Percentiles rank a stretch among this genome's conserved stretches.
phyloP scores from a whole-genome alignment of 2,113 vertebrate genomes.

The Salvelinus namaycush region DNA sequence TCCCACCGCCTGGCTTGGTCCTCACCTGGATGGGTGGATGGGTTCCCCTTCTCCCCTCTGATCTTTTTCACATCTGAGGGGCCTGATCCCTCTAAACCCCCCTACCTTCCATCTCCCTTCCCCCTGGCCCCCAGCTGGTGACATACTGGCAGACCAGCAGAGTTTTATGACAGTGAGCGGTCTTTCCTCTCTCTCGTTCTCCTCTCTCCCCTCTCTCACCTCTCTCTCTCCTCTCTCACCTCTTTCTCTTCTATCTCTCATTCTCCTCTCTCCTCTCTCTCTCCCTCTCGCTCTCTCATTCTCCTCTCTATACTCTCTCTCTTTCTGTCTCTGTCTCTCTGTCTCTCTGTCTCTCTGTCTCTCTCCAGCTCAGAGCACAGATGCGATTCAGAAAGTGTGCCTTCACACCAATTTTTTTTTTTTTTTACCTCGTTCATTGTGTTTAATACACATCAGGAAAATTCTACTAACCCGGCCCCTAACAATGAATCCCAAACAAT shows the following conservation, averaged over 20 bases:
- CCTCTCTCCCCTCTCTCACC: constrained; percentile 27
- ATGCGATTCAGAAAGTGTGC: constrained; percentile 86
- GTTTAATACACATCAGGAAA: constrained; percentile 83
- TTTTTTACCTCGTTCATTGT: constrained; percentile 72
- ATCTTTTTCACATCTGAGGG: constrained; percentile 97
- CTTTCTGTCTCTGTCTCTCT: too few species aligned
- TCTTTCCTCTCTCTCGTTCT: constrained; percentile 40
- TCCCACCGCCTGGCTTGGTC: constrained; percentile 15
- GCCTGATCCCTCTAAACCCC: constrained; percentile 74
- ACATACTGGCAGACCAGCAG: constrained; percentile 66
- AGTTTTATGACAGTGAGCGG: constrained; percentile 88
- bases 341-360: too few species aligned
- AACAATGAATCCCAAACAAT: constrained; percentile 75
- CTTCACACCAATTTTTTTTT: constrained; percentile 80
- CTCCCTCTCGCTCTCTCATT: constrained; percentile 15
- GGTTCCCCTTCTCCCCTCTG: constrained; percentile 75
- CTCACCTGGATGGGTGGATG: constrained; percentile 46
- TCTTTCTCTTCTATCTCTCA: neutral
- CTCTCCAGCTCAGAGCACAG: constrained; percentile 83
- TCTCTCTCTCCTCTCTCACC: constrained; percentile 45
- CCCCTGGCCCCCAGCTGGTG: constrained; percentile 89
- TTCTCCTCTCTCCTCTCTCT: constrained; percentile 19
- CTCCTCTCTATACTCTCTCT: constrained; percentile 44
- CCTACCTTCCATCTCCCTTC: constrained; percentile 64
- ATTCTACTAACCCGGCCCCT: constrained; percentile 66